phyloP scores from a whole-genome alignment of 2,113 vertebrate species.

The Melanocharis versteri region DNA sequence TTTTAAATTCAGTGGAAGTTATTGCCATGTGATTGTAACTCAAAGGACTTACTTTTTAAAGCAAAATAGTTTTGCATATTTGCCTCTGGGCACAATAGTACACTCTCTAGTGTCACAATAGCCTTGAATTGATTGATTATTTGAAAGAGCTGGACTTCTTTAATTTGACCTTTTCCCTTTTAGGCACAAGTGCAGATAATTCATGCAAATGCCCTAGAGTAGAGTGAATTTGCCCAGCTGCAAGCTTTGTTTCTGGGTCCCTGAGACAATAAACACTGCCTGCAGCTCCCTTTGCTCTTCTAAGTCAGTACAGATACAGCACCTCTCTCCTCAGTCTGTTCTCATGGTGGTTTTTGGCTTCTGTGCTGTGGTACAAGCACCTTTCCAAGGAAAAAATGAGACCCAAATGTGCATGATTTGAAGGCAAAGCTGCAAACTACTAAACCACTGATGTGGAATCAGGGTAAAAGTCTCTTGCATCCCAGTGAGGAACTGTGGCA shows the following conservation, averaged over 20 bases:
- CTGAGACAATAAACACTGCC: not conserved
- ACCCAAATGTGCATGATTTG: not conserved
- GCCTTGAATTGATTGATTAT: not conserved
- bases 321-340: not conserved
- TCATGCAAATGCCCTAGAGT: not conserved
- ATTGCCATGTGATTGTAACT: not conserved
- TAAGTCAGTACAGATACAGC: not conserved
- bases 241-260: not conserved
- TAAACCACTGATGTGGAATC: not conserved
- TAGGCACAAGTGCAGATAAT: not conserved
- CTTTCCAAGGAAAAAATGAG: constrained; percentile 1
- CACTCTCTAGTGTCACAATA: not conserved
- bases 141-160: not conserved
- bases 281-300: not conserved
- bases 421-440: not conserved
- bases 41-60: not conserved
- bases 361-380: not conserved
- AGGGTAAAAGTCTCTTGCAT: not conserved
- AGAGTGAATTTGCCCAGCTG: not conserved
- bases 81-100: not conserved
- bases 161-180: not conserved
- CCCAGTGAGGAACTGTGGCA: not conserved
- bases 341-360: not conserved
- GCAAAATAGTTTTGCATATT: not conserved
- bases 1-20: not conserved